These are phyloP conservation scores for Clarias magur DNA, from an alignment of 2,113 vertebrate species.

Conservation along the genomic window DNA sequence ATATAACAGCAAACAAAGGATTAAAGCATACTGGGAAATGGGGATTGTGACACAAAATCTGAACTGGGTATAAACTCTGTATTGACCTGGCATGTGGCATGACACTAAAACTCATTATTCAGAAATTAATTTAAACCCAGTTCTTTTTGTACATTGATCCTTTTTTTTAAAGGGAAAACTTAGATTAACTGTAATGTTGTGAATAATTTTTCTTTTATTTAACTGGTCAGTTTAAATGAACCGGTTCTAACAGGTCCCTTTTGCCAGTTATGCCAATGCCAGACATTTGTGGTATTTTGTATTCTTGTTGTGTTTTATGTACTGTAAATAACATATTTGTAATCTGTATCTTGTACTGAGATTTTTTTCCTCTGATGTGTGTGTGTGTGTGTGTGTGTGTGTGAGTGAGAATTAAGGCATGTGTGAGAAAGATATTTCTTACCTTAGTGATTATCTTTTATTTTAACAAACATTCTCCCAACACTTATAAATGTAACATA, in stretches of 20 bases:
- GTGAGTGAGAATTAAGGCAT: conserved; percentile 15
- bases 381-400: conserved; percentile 26
- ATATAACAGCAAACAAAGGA: conserved; percentile 54
- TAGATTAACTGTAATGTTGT: conserved; percentile 37
- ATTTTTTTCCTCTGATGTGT: conserved; percentile 34
- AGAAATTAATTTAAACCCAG: conserved; percentile 26
- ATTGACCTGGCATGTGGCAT: neutral
- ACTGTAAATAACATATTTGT: conserved; percentile 55
- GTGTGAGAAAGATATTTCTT: conserved; percentile 9
- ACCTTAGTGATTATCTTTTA: neutral
- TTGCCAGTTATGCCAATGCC: conserved; percentile 45
- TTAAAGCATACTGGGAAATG: conserved; percentile 42
- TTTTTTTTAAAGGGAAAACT: conserved; percentile 42
- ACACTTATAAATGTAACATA: conserved; percentile 47
- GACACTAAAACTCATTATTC: conserved; percentile 18
- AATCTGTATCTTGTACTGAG: conserved; percentile 61
- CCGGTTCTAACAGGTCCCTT: neutral
- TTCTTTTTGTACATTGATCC: conserved; percentile 19
- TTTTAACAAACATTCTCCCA: conserved; percentile 44
- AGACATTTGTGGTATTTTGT: conserved; percentile 47
- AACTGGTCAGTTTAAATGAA: conserved; percentile 11
- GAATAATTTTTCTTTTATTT: conserved; percentile 32
- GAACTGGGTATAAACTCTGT: neutral
- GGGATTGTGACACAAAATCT: neutral
- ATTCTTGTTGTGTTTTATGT: conserved; percentile 52